A percentile compares a stretch with the other conserved stretches of the same genome.
Conservation (phyloP, 2,113 vertebrate species). For the Elephas maximus region DNA sequence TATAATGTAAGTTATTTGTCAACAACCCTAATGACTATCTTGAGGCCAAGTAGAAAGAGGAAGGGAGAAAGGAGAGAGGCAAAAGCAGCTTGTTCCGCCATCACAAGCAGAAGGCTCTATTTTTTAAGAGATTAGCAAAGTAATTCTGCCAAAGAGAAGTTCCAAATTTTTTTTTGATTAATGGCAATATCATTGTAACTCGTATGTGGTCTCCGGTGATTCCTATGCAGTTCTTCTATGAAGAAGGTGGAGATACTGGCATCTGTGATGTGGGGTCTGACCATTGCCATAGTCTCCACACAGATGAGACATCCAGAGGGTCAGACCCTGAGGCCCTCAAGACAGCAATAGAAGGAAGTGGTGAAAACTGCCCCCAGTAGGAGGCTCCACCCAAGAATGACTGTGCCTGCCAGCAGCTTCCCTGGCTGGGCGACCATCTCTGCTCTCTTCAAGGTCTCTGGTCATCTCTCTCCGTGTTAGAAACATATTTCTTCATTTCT, state of each 20-base stretch:
- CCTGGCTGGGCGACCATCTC: not conserved
- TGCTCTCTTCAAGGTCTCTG: not conserved
- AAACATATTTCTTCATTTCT: not conserved
- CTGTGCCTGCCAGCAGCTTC: no score
- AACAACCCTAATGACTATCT: rapidly evolving
- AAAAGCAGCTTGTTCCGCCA: no score
- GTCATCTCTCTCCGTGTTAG: not conserved
- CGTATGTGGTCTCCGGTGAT: not conserved
- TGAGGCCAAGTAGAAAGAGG: not conserved
- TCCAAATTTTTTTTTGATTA: not conserved
- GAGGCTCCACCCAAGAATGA: rapidly evolving
- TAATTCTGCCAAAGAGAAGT: not conserved
- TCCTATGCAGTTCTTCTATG: constrained; percentile 16
- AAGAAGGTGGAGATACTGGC: not conserved
- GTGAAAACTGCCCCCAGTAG: not conserved
- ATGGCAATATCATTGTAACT: not conserved
- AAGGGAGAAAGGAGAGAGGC: not conserved
- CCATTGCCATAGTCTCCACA: not conserved
- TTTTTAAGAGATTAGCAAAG: not conserved
- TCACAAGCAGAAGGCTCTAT: not conserved
- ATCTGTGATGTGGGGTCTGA: not conserved
- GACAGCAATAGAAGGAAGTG: not conserved
- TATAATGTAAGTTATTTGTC: not conserved
- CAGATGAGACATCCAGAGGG: not conserved
- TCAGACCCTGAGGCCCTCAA: not conserved